Evolutionary conservation across 1,140 invertebrate genomes (phyloP).

Genomic region (Goniozus legneri): DNA sequence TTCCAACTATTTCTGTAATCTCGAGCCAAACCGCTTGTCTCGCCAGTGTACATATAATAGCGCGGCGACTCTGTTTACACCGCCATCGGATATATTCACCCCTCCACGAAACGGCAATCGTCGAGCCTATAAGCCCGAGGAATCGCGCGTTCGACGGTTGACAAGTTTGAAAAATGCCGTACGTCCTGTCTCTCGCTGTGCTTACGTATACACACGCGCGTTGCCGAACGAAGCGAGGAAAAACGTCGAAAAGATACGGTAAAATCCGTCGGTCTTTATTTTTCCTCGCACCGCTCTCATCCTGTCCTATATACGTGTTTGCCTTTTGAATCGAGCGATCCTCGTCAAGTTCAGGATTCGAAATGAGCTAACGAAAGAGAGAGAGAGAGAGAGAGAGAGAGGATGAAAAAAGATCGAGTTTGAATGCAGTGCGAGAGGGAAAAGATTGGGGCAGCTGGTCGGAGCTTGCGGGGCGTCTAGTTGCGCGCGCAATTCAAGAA

Average conservation of each 20-base stretch:
- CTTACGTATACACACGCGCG: no score
- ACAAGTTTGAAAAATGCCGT: slow-evolving; percentile 21
- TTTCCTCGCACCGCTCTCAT: no score
- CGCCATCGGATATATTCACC: slow-evolving; percentile 5
- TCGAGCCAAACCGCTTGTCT: no score
- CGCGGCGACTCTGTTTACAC: no score
- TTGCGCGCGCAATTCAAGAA: slow-evolving; percentile 6
- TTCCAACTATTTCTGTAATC: no score
- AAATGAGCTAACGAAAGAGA: no score
- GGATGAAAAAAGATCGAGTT: no score
- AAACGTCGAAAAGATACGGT: slow-evolving; percentile 9
- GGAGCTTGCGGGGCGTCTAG: slow-evolving; percentile 4
- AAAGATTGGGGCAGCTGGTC: slow-evolving; percentile 35
- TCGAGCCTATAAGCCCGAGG: slow-evolving; percentile 3
- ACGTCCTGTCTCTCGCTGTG: no score
- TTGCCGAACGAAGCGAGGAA: slow-evolving; percentile 1
- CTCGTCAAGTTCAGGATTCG: slow-evolving; percentile 38
- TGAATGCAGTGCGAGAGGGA: slow-evolving; percentile 23
- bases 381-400: no score
- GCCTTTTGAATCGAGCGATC: slow-evolving; percentile 37
- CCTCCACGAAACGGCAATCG: background rate
- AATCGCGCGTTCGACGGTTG: slow-evolving; percentile 2
- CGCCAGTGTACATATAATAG: no score
- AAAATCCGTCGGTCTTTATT: slow-evolving; percentile 11
- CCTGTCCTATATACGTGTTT: no score